Evolutionary conservation across 2,113 vertebrate species (phyloP).

Genomic region (Hippopotamus amphibius): DNA sequence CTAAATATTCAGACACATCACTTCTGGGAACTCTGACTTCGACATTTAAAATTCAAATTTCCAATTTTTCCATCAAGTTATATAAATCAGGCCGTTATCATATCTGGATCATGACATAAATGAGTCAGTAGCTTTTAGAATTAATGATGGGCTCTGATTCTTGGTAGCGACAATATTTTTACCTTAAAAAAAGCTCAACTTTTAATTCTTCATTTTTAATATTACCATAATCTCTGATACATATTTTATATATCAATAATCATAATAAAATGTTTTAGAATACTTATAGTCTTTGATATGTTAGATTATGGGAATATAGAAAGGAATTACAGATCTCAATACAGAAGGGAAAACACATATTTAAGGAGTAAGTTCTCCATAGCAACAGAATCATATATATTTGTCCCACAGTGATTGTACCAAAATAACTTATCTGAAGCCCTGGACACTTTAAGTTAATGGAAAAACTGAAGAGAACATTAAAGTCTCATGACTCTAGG

Average conservation of each 20-base stretch:
- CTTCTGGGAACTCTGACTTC: background rate
- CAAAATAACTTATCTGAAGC: conserved; percentile 37
- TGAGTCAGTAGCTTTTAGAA: background rate
- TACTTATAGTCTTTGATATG: background rate
- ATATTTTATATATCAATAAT: background rate
- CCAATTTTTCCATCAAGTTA: background rate
- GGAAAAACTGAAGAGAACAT: conserved; percentile 69
- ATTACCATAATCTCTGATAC: background rate
- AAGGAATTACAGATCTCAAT: background rate
- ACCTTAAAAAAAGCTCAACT: conserved; percentile 16
- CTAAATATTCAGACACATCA: background rate
- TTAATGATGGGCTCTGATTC: background rate
- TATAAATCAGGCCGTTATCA: background rate
- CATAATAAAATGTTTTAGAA: background rate
- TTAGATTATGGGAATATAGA: background rate
- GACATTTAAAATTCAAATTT: conserved; percentile 31
- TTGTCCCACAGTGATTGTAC: background rate
- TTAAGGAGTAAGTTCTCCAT: conserved; percentile 40
- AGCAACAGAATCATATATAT: conserved; percentile 38
- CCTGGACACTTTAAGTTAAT: conserved; percentile 56
- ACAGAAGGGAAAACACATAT: background rate
- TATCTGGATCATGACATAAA: background rate
- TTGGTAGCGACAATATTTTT: background rate
- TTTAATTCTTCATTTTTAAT: conserved; percentile 20
- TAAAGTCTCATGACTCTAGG: conserved; percentile 71